Conservation (phyloP, 2,113 vertebrate species). For the Tragelaphus buxtoni region DNA sequence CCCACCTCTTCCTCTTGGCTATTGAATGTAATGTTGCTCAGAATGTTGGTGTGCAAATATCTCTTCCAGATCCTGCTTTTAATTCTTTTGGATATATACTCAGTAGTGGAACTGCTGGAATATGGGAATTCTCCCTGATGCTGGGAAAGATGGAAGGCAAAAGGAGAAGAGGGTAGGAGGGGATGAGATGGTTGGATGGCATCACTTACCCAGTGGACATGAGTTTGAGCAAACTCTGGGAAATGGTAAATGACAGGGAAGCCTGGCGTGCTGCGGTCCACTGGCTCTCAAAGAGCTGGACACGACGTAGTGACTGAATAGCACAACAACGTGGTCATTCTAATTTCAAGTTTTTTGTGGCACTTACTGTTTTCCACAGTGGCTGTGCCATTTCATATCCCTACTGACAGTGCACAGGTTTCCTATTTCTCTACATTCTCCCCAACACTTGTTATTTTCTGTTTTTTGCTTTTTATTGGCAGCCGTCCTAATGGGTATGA, state of each 20-base stretch:
- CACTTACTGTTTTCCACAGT: background rate
- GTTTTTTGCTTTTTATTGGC: background rate
- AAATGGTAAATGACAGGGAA: background rate
- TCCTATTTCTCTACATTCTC: background rate
- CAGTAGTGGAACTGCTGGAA: background rate
- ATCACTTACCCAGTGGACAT: background rate
- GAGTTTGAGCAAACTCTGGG: background rate
- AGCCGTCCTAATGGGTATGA: background rate
- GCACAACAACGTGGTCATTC: background rate
- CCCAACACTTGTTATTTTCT: background rate
- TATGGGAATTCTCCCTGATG: background rate
- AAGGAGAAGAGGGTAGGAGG: background rate
- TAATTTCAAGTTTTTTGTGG: background rate
- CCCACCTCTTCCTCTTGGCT: background rate
- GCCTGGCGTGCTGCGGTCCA: background rate
- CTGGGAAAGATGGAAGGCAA: background rate
- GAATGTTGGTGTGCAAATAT: background rate
- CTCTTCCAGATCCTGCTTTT: background rate
- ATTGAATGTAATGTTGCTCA: background rate
- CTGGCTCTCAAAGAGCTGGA: background rate
- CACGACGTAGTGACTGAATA: background rate
- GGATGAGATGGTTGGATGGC: background rate
- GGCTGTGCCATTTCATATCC: background rate
- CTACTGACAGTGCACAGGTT: background rate
- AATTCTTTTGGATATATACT: background rate